Evolutionary conservation across 2,113 vertebrate genomes (phyloP).

Genomic region (Petrocephalus microphthalmus): DNA sequence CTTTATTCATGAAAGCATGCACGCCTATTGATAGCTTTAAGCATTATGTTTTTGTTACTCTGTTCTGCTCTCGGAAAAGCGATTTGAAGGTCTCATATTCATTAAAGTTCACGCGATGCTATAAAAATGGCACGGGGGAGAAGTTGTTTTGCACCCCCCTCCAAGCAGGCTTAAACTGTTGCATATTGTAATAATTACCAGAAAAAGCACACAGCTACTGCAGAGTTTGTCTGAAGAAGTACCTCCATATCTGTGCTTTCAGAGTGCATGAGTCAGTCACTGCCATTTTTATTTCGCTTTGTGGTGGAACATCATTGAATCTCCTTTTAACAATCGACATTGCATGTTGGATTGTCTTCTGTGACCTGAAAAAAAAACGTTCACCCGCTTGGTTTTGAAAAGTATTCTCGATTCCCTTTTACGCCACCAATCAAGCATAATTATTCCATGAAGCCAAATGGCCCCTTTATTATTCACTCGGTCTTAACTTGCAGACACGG

Average conservation of each 20-base stretch:
- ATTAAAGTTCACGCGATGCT: neutral
- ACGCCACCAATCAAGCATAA: neutral
- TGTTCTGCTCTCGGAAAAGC: neutral
- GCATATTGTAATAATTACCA: neutral
- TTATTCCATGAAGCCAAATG: neutral
- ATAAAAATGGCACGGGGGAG: neutral
- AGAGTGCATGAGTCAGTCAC: neutral
- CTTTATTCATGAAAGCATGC: neutral
- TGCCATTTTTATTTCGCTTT: neutral
- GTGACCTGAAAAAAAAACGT: conserved; percentile 8
- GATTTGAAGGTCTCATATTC: neutral
- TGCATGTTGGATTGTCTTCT: conserved; percentile 7
- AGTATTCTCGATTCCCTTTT: neutral
- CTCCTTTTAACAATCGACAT: neutral
- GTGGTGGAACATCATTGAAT: neutral
- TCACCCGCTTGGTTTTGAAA: conserved; percentile 4
- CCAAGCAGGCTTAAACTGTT: neutral
- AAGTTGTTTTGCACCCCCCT: no score
- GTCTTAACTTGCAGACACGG: neutral
- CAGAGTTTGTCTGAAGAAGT: neutral
- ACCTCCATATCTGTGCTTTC: neutral
- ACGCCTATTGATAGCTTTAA: neutral
- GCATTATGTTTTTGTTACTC: neutral
- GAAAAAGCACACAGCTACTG: neutral
- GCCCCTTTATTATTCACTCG: neutral